Percentiles rank a stretch among this genome's conserved stretches.
Evolutionary conservation across 2,888 invertebrate species (phyloP).

Genomic region (Esperia sulphurella): DNA sequence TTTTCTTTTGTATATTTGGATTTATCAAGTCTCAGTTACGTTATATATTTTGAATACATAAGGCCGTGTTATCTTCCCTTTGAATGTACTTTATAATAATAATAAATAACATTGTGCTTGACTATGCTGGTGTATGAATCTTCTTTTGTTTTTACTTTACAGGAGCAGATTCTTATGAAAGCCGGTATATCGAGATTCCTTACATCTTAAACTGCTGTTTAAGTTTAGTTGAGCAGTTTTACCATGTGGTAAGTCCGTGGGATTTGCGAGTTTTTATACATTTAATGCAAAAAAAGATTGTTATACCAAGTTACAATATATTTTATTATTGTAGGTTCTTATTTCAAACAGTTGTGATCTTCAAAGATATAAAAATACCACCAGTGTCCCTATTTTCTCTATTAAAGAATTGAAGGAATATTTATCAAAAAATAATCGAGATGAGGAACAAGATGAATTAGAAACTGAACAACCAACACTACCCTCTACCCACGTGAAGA

Average conservation of each 20-base stretch:
- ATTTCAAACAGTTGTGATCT: conserved; percentile 37
- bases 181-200: neutral
- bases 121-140: no score
- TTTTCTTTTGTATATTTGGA: no score
- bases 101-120: no score
- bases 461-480: no score
- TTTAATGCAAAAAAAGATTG: neutral
- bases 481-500: no score
- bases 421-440: conserved; percentile 4
- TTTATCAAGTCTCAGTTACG: no score
- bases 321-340: conserved; percentile 38
- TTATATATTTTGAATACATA: no score
- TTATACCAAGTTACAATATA: neutral
- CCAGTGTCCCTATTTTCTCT: conserved; percentile 28
- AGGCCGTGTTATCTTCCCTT: no score
- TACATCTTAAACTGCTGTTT: conserved; percentile 28
- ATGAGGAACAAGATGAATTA: no score
- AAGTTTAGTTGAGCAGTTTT: conserved; percentile 29
- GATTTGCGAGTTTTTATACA: neutral
- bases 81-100: no score
- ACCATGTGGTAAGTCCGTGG: conserved; percentile 36
- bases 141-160: neutral
- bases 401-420: conserved; percentile 33
- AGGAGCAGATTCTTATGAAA: neutral
- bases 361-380: conserved; percentile 21